Evolutionary conservation across 2,797 vertebrate genomes (phyloP), one percentile per base, ranked within the genome.

Genomic region (Diplodus sargus): DNA sequence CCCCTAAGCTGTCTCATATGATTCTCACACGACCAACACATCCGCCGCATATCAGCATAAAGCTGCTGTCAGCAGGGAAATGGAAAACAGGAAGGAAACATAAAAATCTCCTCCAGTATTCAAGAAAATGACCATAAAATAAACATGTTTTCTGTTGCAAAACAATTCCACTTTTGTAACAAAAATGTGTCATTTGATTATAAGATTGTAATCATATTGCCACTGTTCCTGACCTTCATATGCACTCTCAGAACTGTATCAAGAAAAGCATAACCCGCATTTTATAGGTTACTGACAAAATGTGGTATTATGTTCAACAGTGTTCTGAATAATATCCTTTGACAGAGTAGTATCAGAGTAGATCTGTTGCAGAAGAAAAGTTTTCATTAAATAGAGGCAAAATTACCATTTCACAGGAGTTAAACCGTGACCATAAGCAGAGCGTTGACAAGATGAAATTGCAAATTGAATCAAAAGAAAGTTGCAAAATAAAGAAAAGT

Each of bases 1-100:
- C 93, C 93, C 89, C 87, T 94, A 94, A 96, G 95, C 93, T 87
- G 90, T 80, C 91, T 94, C 96, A 96, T 95, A 95, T 96, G 97
- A 97, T 94, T 88, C 90, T 92, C 95, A 96, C 93, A 91, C 74
- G 93, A 92, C 90, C 67, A 52, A 72, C 82, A 64, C 68, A 70
- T 84, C 78, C 30, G 42, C 49, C 75, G 82, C 75, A 63, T 83
- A 8, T 49, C 63, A 59, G 73, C 57, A 74, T 66, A 39, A 70
- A 60, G 56, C 70, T 3, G 12, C 51, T 74, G 77, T 82, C 67
- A 77, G 69, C 52, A 61, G 59, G 66, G 63, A 63, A 74, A 42
- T 6, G 1, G 13, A 12, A 30, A n/a, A 25, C 58, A 75, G 34
- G 17, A 74, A 42, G 14, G 23, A 65, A 58, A 43, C 10, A 49